Evolutionary conservation across 2,797 vertebrate species (phyloP), one percentile per base, ranked within the genome.

Genomic region (Phalanger gymnotis): DNA sequence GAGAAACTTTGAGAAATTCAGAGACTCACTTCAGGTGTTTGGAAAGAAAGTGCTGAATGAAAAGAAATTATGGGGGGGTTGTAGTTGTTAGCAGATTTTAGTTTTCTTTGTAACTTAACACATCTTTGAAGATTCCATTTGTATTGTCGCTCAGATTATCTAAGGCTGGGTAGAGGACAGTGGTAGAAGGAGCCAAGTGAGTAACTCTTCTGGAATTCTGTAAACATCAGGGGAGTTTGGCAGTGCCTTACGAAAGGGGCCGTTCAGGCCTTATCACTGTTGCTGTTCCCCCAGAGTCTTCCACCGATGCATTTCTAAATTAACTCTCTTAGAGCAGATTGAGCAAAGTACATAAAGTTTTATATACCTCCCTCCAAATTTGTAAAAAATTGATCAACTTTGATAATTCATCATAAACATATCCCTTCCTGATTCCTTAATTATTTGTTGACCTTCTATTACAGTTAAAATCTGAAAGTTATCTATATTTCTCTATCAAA

Each of bases 191-290:
- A 96, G 93, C 61, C 89, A 90, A 73, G 1, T 89, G 93, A 96
- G 55, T 92, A 28, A 1, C 53, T 52, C 87, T 94, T 92, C 73
- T 30, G 90, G 53, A 95, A 89, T 54, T 90, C 93, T 87, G 5
- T 51, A 96, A 87, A 92, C 47, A 40, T 93, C 73, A 93, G 92
- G 95, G 93, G 40, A 73, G 92, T 87, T 4, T 94, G 25, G 54
- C 95, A 94, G 52, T 92, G 51, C n/a, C 96, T 94, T 95, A 91
- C 25, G 93, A 81, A 96, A 95, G 94, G 91, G 93, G 51, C 53
- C 95, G 27, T 93, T 81, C 7, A 47, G 73, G 19, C 9, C 22
- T 40, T n/a, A 30, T 90, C 93, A 94, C 94, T 92, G 3, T 30
- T 94, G 47, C 81, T 96, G n/a, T 5, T 92, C 52, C 34, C 91